Base-by-base conservation (phyloP, 2,113 vertebrate genomes). In the Polyodon spathula region DNA sequence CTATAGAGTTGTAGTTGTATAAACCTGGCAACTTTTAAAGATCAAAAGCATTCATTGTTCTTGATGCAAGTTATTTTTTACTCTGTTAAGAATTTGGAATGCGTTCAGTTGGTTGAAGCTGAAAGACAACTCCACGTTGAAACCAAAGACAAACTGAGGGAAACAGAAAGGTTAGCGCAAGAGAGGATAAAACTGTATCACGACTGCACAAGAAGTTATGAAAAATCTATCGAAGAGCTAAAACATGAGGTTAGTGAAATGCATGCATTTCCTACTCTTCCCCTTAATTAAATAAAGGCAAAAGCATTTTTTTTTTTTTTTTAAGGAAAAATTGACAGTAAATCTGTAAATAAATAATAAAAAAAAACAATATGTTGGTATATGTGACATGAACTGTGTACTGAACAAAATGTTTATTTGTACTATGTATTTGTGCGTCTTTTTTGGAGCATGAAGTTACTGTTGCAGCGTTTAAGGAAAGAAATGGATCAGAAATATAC, bases 391-490 rank as follows among this genome's bases (percentile, higher is more conserved):
- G 27, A 27, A 27, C 27, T 27, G 27, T 27, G 27, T 27, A 27
- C 27, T 27, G 27, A 27, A 27, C 27, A 27, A 27, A 27, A 27
- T 27, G 27, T 27, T 2, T 27, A 27, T 27, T 3, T 27, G 3
- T 27, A 27, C 27, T 27, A 3, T 27, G 27, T 27, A 27, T 27
- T 27, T 27, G 27, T 27, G 27, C 14, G 57, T 39, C 48, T 54
- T 59, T 43, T n/a, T 65, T 55, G n/a, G 14, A 75, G 71, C 58
- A 73, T 56, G 58, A 70, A 48, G 48, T 68, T 56, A 59, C 16
- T 39, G 4, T 73, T 37, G 11, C 56, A 6, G 48, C 48, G 62
- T n/a, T 75, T n/a, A 55, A 43, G 52, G 62, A 65, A 43, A 62
- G 66, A 56, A 75, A 17, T 8, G 55, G 64, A 27, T 58, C 37